A percentile compares a stretch with the other conserved stretches of the same genome.
Evolutionary conservation across 1,140 invertebrate species (phyloP).

Genomic region (Leptinotarsa lineolata): DNA sequence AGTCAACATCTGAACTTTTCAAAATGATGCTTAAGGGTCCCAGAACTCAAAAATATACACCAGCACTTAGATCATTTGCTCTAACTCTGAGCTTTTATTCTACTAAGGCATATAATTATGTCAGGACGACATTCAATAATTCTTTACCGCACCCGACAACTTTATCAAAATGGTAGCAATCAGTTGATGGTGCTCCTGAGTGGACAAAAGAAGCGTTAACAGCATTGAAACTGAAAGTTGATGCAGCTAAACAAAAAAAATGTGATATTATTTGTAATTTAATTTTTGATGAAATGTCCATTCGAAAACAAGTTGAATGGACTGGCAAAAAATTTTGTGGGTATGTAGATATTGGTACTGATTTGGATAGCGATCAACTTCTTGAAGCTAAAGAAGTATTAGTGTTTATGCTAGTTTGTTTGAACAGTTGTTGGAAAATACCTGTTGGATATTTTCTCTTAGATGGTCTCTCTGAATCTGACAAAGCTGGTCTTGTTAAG

Average conservation of each 20-base stretch:
- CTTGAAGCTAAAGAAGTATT: constrained; percentile 50
- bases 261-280: constrained; percentile 38
- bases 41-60: constrained; percentile 24
- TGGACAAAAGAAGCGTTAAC: constrained; percentile 32
- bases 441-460: constrained; percentile 40
- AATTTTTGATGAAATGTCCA: constrained; percentile 47
- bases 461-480: constrained; percentile 11
- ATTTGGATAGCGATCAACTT: constrained; percentile 37
- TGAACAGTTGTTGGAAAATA: constrained; percentile 51
- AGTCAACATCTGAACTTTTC: constrained; percentile 6
- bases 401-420: constrained; percentile 48
- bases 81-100: constrained; percentile 35
- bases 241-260: constrained; percentile 10
- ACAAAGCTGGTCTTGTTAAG: constrained; percentile 43
- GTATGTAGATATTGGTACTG: constrained; percentile 43
- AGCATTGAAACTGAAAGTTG: constrained; percentile 18
- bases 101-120: constrained; percentile 34
- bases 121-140: constrained; percentile 30
- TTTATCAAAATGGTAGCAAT: constrained; percentile 33
- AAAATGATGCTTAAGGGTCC: constrained; percentile 13
- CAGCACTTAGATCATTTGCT: constrained; percentile 31
- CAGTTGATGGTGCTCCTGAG: constrained; percentile 30
- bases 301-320: constrained; percentile 42
- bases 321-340: constrained; percentile 41
- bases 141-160: constrained; percentile 32